Evolutionary conservation across 2,113 vertebrate species (phyloP).

Genomic region (Cacatua alba): DNA sequence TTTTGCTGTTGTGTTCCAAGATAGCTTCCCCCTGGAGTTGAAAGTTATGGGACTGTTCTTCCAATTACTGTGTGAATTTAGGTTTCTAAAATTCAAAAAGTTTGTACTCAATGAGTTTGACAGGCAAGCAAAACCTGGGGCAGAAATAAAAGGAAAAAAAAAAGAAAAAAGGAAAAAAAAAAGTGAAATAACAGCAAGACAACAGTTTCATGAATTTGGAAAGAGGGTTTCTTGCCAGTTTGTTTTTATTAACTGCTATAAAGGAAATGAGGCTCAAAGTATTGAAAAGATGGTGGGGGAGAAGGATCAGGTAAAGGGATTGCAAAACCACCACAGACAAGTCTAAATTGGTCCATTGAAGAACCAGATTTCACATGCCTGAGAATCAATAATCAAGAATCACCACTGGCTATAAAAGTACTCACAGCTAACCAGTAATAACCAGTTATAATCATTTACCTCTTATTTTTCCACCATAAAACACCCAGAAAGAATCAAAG

Average conservation of each 20-base stretch:
- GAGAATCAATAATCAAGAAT: constrained; percentile 44
- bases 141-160: background rate
- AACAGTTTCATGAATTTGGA: constrained; percentile 68
- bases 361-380: constrained; percentile 32
- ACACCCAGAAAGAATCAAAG: background rate
- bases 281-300: constrained; percentile 66
- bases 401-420: background rate
- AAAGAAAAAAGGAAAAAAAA: background rate
- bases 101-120: constrained; percentile 54
- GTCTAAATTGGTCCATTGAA: constrained; percentile 49
- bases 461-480: background rate
- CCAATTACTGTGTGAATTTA: constrained; percentile 23
- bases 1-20: constrained; percentile 25
- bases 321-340: constrained; percentile 51
- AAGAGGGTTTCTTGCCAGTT: constrained; percentile 57
- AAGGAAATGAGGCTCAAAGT: constrained; percentile 77
- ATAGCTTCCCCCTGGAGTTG: background rate
- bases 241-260: constrained; percentile 78
- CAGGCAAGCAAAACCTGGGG: constrained; percentile 32
- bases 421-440: background rate
- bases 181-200: constrained; percentile 59
- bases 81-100: constrained; percentile 47
- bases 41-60: constrained; percentile 53
- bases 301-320: constrained; percentile 57
- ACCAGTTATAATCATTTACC: background rate